Evolutionary conservation across 37 sponge, comb jelly and placozoan genomes (phyloP).

Genomic region (Chondrilla cf. caribensis): DNA sequence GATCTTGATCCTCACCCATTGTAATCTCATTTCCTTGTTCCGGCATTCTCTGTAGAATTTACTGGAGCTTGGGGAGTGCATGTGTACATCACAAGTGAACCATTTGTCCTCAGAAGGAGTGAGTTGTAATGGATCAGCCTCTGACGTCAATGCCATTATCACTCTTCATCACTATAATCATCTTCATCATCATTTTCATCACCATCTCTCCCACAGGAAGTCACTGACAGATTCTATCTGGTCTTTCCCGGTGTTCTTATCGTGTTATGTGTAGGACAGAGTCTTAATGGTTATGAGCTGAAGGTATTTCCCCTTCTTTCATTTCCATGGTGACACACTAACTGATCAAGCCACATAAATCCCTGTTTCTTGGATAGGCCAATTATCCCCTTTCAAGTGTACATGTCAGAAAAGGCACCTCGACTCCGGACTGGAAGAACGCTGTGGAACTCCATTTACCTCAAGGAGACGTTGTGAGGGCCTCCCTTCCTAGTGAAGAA

Average conservation of each 20-base stretch:
- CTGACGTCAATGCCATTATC: not conserved
- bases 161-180: too few species aligned
- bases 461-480: not conserved
- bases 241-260: conserved; percentile 69
- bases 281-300: conserved; percentile 84
- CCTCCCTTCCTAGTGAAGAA: conserved; percentile 5
- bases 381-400: conserved; percentile 16
- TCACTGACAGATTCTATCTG: conserved; percentile 68
- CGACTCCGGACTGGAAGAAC: conserved; percentile 4
- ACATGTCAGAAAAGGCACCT: not conserved
- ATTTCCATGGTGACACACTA: too few species aligned
- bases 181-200: too few species aligned
- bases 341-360: too few species aligned
- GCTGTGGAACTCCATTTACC: conserved; percentile 15
- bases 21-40: too few species aligned
- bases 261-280: conserved; percentile 69
- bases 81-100: conserved; percentile 49
- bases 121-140: not conserved
- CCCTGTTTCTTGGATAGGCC: not conserved
- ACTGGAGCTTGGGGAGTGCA: conserved; percentile 71
- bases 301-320: too few species aligned
- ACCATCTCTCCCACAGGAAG: conserved; percentile 32
- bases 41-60: conserved; percentile 61
- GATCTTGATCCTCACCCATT: too few species aligned
- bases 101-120: conserved; percentile 62